A percentile compares a stretch with the other conserved stretches of the same genome.
Conservation (phyloP, 2,888 invertebrate genomes). For the Phlogophora meticulosa region DNA sequence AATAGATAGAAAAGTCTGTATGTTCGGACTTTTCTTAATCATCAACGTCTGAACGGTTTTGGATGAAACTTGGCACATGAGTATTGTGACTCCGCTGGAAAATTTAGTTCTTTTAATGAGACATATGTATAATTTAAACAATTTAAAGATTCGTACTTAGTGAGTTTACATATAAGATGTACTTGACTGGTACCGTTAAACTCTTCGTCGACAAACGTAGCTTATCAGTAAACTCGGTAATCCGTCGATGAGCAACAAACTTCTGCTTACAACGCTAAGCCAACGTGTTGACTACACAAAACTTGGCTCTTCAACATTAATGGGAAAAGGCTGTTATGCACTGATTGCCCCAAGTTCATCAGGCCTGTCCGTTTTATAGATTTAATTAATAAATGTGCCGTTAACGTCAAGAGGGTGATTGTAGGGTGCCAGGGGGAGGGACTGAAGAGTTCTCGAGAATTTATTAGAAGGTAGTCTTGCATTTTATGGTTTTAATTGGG, state of each 20-base stretch:
- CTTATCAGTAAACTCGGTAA: constrained; percentile 13
- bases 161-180: no score
- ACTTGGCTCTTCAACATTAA: constrained; percentile 39
- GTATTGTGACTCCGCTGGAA: no score
- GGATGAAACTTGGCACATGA: no score
- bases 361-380: constrained; percentile 38
- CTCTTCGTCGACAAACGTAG: not conserved
- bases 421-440: constrained; percentile 2
- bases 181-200: not conserved
- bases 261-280: not conserved
- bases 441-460: constrained; percentile 23
- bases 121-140: not conserved
- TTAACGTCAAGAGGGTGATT: constrained; percentile 35
- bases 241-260: constrained; percentile 13
- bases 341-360: constrained; percentile 50
- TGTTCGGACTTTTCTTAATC: no score
- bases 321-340: constrained; percentile 36
- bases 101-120: no score
- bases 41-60: no score
- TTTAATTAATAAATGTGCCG: constrained; percentile 57
- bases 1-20: no score
- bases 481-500: constrained; percentile 4
- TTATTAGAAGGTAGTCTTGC: constrained; percentile 14
- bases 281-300: constrained; percentile 32
- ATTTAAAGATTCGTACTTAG: no score